Evolutionary conservation across 2,888 invertebrate species (phyloP), one percentile per base, ranked within the genome.

Genomic region (Caprella mutica): DNA sequence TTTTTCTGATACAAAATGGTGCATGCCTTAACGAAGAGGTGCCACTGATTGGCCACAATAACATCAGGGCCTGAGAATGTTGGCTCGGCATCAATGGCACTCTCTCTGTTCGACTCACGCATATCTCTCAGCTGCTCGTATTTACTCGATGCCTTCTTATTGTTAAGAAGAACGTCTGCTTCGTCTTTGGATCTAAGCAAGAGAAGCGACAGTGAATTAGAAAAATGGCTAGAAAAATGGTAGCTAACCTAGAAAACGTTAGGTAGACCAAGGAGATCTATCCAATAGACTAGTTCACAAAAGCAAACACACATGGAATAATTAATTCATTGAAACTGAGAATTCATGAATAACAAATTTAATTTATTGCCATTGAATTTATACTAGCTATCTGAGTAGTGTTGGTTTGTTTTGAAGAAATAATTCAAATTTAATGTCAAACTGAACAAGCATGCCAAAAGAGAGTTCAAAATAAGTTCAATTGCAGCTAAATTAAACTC

Each of bases 11-110:
- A 66, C 56, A 75, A 65, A 12, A 67, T 76, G 9, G 78, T 74
- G 54, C 86, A 77, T 56, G 88, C 74, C 68, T 83, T 81, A 50
- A 77, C 71, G 66, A 84, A 82, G 1, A 89, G 71, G 2, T 77
- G 72, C 75, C 83, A 88, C 71, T 87, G 88, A 61, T 82, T 79
- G 56, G 81, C 78, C 17, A 75, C 68, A 4, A 68, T 68, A 2
- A 72, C 70, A 54, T 60, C 58, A 21, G 56, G 43, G 26, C 56
- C 61, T 2, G 61, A 58, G 55, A 52, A 64, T 12, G 61, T 52
- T 5, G 56, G 56, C 19, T 55, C 58, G 12, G 55, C 52, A 38
- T 58, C 59, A 30, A 55, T 59, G n/a, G 55, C 19, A 21, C 35
- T 52, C 43, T 65, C 60, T 14, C 54, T 55, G 9, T 59, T 60